phyloP scores from a whole-genome alignment of 2,113 vertebrate genomes.

The Thunnus maccoyii region DNA sequence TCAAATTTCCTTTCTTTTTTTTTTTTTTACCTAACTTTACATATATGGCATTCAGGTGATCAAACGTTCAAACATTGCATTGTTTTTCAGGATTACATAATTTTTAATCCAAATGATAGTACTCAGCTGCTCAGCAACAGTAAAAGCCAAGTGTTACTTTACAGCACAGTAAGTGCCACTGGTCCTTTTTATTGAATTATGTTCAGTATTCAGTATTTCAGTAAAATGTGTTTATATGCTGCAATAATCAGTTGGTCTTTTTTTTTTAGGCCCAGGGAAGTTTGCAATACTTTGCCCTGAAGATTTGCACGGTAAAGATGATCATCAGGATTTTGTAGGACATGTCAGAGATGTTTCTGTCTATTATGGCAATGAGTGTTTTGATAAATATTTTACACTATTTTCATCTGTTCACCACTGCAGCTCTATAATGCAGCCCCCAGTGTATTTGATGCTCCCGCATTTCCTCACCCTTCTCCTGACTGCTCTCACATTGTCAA shows the following conservation, averaged over 20 bases:
- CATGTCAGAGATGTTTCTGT: not conserved
- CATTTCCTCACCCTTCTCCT: not conserved
- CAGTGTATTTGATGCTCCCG: not conserved
- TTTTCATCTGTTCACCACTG: not conserved
- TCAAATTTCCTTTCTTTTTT: not conserved
- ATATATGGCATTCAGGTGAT: not conserved
- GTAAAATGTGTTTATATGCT: no score
- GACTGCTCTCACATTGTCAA: conserved; percentile 79
- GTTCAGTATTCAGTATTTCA: no score
- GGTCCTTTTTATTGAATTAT: not conserved
- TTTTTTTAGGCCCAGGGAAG: conserved; percentile 70
- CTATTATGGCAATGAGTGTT: not conserved
- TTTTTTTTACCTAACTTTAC: not conserved
- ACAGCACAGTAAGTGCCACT: conserved; percentile 87
- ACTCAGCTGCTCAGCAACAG: conserved; percentile 92
- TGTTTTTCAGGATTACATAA: conserved; percentile 82
- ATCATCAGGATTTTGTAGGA: not conserved
- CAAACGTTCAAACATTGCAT: not conserved
- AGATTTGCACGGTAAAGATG: conserved; percentile 85
- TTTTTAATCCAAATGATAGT: conserved; percentile 87
- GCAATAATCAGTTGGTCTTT: conserved; percentile 20
- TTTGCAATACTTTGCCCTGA: conserved; percentile 77
- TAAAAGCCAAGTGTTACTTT: conserved; percentile 87
- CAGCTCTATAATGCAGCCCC: conserved; percentile 8
- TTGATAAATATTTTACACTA: not conserved